Evolutionary conservation across 2,888 invertebrate species (phyloP), one percentile per base, ranked within the genome.

Genomic region (Onthophagus sagittarius): DNA sequence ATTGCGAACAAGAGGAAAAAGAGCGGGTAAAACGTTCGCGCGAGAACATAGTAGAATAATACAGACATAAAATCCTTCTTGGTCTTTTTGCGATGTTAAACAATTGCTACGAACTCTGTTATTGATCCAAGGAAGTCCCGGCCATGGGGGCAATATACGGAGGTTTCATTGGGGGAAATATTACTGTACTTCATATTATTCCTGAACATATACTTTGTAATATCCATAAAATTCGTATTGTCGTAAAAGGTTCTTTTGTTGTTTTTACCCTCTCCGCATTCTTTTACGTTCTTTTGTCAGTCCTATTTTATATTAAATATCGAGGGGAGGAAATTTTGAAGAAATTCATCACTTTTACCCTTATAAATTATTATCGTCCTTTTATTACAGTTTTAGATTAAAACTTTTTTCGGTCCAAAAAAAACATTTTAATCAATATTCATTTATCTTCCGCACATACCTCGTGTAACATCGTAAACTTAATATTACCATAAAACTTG

Each of bases 161-260:
- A 53, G 39, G 39, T 53, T 53, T 53, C 39, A 53, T 53, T 53
- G 39, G 39, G 39, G 39, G 39, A 53, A 53, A 53, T 53, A 53
- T 53, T 53, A 53, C 39, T 53, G 39, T 53, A 53, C 39, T 2
- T 53, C 39, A 11, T 53, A 2, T 53, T 53, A 53, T 53, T 53
- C 39, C 39, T 11, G 39, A 53, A 53, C 39, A 73, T 80, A 75
- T 80, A 82, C 81, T 80, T 80, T 81, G 82, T 81, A 82, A 83
- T 83, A 83, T 82, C 82, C 83, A 83, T 84, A 83, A 83, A 83
- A 83, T 81, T 83, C 80, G 81, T 81, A 82, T 83, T 81, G 82
- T 81, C 77, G 79, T 82, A 82, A 82, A 82, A 82, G 80, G 81
- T 80, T 77, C 81, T 81, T 81, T 81, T 76, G 81, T 82, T 81